Percentiles rank a stretch among this genome's conserved stretches.
Evolutionary conservation across 2,797 vertebrate genomes (phyloP).

Genomic region (Etheostoma perlongum): DNA sequence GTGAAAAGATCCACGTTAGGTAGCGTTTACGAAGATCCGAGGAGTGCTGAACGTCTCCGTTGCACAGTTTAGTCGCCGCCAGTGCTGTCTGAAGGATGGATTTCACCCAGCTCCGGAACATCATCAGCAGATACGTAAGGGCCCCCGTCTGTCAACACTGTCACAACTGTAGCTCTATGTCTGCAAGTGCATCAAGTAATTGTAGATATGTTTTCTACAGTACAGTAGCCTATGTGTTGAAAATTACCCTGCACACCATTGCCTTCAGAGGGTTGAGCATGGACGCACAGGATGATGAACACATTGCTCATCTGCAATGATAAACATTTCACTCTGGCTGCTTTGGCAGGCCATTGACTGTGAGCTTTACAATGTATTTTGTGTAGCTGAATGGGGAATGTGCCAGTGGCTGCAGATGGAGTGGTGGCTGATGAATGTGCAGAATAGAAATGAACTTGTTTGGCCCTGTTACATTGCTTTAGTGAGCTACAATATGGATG

Average conservation of each 20-base stretch:
- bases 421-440: slow-evolving; percentile 59
- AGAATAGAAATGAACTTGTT: slow-evolving; percentile 70
- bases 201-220: not conserved
- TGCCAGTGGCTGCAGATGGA: slow-evolving; percentile 72
- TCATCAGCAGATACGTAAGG: slow-evolving; percentile 94
- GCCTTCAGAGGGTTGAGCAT: not conserved
- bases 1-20: slow-evolving; percentile 64
- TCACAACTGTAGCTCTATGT: slow-evolving; percentile 48
- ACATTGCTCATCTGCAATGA: slow-evolving; percentile 35
- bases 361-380: slow-evolving; percentile 56
- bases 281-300: slow-evolving; percentile 28
- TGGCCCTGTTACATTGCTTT: slow-evolving; percentile 58
- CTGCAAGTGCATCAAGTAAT: slow-evolving; percentile 18
- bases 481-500: slow-evolving; percentile 38
- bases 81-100: slow-evolving; percentile 86
- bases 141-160: slow-evolving; percentile 52
- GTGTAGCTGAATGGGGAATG: slow-evolving; percentile 71
- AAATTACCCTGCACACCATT: not conserved
- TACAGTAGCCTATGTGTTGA: not conserved
- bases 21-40: slow-evolving; percentile 69
- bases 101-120: slow-evolving; percentile 89
- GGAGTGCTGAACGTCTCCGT: slow-evolving; percentile 67
- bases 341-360: slow-evolving; percentile 37
- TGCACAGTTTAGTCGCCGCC: slow-evolving; percentile 51
- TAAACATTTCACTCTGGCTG: slow-evolving; percentile 42